phyloP scores from a whole-genome alignment of 2,797 vertebrate species.

The Amazona finschi region DNA sequence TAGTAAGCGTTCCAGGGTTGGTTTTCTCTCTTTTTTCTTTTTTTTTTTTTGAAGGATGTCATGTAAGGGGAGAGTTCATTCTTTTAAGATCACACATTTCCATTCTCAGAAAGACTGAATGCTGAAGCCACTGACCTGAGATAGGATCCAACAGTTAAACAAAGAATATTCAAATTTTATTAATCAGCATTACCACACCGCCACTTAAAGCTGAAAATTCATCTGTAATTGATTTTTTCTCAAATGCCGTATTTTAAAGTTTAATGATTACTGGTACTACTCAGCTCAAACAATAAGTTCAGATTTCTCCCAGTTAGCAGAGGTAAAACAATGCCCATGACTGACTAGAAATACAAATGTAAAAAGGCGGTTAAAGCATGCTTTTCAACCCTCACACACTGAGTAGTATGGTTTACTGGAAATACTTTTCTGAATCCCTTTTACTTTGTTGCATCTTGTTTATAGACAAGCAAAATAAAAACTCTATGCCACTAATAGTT shows the following conservation, averaged over 20 bases:
- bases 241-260: background rate
- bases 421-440: background rate
- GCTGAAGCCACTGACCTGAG: background rate
- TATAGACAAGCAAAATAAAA: background rate
- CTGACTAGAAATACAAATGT: background rate
- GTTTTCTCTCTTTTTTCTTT: background rate
- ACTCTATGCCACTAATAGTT: background rate
- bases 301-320: background rate
- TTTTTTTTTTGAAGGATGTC: background rate
- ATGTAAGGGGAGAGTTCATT: background rate
- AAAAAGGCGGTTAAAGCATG: background rate
- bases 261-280: background rate
- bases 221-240: background rate
- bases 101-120: background rate
- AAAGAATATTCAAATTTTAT: background rate
- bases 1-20: background rate
- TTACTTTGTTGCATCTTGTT: background rate
- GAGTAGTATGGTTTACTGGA: background rate
- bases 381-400: background rate
- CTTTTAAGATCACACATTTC: background rate
- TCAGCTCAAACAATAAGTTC: background rate
- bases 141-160: background rate
- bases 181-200: background rate
- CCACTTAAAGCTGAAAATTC: background rate
- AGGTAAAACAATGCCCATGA: background rate